Evolutionary conservation across 2,797 vertebrate genomes (phyloP).

Genomic region (Pogoniulus pusillus): DNA sequence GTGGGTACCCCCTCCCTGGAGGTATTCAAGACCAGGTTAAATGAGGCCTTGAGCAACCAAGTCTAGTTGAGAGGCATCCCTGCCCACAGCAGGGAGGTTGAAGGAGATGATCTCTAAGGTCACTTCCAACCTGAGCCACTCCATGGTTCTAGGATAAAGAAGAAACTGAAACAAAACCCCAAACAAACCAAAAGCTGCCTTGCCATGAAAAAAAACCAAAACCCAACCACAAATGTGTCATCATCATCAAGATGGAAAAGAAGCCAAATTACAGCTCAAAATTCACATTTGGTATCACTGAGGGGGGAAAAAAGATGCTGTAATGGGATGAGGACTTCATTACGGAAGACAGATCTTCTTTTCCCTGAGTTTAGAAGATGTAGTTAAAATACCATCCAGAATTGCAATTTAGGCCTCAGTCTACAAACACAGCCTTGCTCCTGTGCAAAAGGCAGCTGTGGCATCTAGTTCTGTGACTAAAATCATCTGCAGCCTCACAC

Average conservation of each 20-base stretch:
- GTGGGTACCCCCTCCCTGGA: no score
- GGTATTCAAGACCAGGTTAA: no score
- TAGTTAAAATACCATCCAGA: neutral
- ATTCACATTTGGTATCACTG: conserved; percentile 10
- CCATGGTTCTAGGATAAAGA: neutral
- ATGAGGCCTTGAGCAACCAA: no score
- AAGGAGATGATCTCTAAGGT: no score
- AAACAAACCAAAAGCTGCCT: conserved; percentile 1
- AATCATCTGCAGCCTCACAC: fast-evolving
- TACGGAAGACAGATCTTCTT: neutral
- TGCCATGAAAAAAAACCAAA: conserved; percentile 33
- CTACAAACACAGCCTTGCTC: neutral
- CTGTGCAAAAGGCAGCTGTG: neutral
- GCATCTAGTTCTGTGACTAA: neutral
- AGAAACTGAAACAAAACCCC: neutral
- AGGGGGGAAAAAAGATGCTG: conserved; percentile 41
- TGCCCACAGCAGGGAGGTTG: no score
- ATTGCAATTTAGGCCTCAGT: conserved; percentile 20
- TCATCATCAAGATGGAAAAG: conserved; percentile 29
- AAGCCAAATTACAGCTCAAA: conserved; percentile 41
- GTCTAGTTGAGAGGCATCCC: no score
- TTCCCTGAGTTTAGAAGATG: neutral
- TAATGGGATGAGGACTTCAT: conserved; percentile 61
- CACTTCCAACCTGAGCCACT: no score
- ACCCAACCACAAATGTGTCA: neutral